phyloP scores from a whole-genome alignment of 2,113 vertebrate species.

The Hiodon tergisus region DNA sequence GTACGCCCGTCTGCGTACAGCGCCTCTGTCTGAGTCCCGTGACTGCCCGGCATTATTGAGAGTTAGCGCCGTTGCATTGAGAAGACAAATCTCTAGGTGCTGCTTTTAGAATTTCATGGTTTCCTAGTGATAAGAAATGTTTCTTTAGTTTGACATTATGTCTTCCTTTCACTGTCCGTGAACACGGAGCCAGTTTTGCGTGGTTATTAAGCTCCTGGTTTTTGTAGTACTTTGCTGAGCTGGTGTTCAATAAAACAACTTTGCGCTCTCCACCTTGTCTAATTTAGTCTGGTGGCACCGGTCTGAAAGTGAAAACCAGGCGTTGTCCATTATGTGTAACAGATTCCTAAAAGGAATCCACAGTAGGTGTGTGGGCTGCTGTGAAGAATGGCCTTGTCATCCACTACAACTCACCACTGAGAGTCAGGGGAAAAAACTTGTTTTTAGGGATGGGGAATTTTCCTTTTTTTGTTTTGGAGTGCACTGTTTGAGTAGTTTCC shows the following conservation, averaged over 20 bases:
- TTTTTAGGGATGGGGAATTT: conserved; percentile 59
- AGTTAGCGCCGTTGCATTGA: no score
- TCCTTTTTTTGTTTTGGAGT: conserved; percentile 64
- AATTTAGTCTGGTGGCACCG: no score
- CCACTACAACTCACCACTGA: not conserved
- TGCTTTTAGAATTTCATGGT: no score
- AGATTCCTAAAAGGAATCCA: not conserved
- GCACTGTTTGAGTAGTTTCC: conserved; percentile 69
- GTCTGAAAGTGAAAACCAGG: conserved; percentile 8
- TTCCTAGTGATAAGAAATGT: no score
- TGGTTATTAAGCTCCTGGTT: no score
- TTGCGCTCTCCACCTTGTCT: no score
- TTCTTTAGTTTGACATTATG: no score
- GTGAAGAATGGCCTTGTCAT: not conserved
- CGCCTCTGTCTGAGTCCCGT: no score
- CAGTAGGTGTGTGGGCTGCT: not conserved
- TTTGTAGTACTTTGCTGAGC: not conserved
- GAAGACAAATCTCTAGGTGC: no score
- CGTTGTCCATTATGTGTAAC: not conserved
- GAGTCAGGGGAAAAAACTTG: conserved; percentile 39
- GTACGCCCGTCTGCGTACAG: conserved; percentile 45
- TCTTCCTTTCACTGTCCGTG: conserved; percentile 1
- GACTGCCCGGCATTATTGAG: no score
- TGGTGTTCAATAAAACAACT: no score
- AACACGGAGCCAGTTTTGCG: not conserved